Conservation (phyloP, 2,797 vertebrate genomes). For the Sebastiscus albofasciatus region DNA sequence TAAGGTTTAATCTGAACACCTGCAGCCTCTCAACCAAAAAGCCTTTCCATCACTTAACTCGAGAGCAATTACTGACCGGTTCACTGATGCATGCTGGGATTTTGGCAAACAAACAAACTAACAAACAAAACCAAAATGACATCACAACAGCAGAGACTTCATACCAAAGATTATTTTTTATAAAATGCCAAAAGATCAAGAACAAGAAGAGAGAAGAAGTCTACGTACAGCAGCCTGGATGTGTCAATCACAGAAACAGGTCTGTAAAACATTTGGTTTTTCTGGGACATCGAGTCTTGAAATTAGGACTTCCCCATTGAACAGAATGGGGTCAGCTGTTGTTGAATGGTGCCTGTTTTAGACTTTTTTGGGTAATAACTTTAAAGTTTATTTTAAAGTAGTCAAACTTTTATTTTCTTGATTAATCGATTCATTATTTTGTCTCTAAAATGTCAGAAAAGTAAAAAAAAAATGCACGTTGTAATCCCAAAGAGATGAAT, state of each 20-base stretch:
- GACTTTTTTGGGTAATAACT: too few relatives aligned
- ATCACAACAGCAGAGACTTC: neutral
- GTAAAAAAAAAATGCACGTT: neutral
- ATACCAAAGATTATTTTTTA: neutral
- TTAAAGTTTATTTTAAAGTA: too few relatives aligned
- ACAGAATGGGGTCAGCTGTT: neutral
- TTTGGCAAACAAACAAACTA: neutral
- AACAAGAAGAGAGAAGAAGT: neutral
- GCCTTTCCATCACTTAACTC: neutral
- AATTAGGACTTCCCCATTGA: neutral
- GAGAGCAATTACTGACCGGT: neutral
- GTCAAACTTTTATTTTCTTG: too few relatives aligned
- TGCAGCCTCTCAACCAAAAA: slow-evolving; percentile 29
- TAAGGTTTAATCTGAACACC: slow-evolving; percentile 22
- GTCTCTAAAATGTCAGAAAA: neutral
- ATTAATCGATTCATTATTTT: neutral
- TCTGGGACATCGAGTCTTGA: neutral
- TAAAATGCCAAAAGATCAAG: neutral
- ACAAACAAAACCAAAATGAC: too few relatives aligned
- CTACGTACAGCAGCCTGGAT: neutral
- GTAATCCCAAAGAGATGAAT: neutral
- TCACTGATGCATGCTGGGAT: slow-evolving; percentile 27
- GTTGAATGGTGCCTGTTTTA: neutral
- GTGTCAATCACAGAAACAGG: neutral
- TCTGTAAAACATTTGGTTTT: neutral